Conservation (phyloP, 2,113 vertebrate genomes). For the Anser brachyrhynchus region DNA sequence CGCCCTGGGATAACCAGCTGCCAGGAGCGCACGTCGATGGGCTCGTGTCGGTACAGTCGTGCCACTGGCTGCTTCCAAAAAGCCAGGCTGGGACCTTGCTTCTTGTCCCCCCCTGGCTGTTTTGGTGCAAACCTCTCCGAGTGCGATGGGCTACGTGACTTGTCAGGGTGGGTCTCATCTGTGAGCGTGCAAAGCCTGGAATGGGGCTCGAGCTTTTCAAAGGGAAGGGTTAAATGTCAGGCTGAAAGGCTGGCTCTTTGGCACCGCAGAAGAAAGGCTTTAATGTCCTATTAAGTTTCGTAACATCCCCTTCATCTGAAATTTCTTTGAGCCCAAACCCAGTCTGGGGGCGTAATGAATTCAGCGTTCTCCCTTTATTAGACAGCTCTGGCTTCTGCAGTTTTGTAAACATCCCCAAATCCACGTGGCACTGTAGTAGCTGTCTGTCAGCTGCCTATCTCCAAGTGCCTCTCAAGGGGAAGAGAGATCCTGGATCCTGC, state of each 20-base stretch:
- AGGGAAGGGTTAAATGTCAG: neutral
- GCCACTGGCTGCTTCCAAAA: neutral
- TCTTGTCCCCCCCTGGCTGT: neutral
- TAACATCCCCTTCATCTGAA: neutral
- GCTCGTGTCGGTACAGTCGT: accelerated
- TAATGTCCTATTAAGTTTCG: neutral
- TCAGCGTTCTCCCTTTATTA: neutral
- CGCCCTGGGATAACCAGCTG: neutral
- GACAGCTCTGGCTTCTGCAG: slow-evolving; percentile 1
- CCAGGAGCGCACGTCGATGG: neutral
- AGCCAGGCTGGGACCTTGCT: neutral
- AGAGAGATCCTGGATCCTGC: neutral
- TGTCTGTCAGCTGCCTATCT: neutral
- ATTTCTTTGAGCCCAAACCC: slow-evolving; percentile 15
- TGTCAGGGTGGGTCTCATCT: neutral
- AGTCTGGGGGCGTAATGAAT: neutral
- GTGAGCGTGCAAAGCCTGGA: neutral
- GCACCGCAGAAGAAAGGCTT: neutral
- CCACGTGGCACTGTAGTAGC: neutral
- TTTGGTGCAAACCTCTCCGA: neutral
- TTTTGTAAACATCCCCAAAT: slow-evolving; percentile 33
- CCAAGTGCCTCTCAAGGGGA: neutral
- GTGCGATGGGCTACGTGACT: accelerated
- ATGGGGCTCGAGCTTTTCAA: neutral
- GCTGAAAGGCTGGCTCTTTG: neutral